Base-by-base conservation (phyloP, 1,140 invertebrate species). In the Geopemphigus sp. region DNA sequence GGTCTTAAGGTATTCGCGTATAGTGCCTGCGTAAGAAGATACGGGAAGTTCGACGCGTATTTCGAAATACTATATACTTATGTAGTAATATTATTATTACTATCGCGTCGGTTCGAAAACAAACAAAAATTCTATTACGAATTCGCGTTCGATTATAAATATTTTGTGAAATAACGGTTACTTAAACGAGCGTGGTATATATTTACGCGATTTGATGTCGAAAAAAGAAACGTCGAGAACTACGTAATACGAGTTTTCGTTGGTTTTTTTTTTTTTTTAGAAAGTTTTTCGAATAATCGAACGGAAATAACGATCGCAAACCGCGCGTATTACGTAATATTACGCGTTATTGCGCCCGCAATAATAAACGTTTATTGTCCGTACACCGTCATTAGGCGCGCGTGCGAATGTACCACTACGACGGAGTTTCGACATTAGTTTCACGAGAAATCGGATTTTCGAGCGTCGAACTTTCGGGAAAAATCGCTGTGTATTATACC, bases 351-450 rank as follows among this genome's bases (percentile, higher is more conserved):
- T 39, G 32, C 26, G 19, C 47, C 8, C 24, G 39, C 45, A 68
- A 70, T 50, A 50, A 50, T 70, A 70, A 70, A 70, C 66, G 45
- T 70, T 70, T 70, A 66, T 22, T 39, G 32, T 39, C 8, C 8
- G 8, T 8, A 39, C 8, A 3, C 3, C 32, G 32, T 39, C n/a
- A 47, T 66, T 39, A 66, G 32, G 39, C 5, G 1, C 19, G 17
- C 10, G 29, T 1, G 63, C 19, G 10, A 39, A 39, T 4, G 32
- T 4, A 39, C n/a, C 8, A 39, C 32, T 39, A 39, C 32, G 29
- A 39, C 63, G 63, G n/a, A 15, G 63, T 22, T 29, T 26, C 39
- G 11, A 64, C 63, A 39, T 39, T 64, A 64, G 39, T 68, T 26
- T 68, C 47, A 15, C 39, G 64, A 50, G 45, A 68, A 68, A 68